Conservation (phyloP, 2,113 vertebrate species). For the Pampusana beccarii region DNA sequence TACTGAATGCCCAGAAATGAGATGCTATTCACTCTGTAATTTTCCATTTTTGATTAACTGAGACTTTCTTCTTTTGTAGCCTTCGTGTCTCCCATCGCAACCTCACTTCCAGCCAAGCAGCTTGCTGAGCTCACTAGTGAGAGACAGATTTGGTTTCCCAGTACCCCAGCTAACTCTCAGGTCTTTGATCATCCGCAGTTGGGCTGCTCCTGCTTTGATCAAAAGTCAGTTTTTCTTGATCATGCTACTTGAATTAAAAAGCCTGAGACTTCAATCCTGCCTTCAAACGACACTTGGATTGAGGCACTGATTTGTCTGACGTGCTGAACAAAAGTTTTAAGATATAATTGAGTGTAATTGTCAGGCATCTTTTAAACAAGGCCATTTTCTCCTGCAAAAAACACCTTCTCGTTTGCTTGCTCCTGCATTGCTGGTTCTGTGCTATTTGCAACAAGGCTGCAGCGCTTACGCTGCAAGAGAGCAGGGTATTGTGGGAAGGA, state of each 20-base stretch:
- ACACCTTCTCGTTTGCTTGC: fast-evolving
- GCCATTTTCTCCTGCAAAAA: neutral
- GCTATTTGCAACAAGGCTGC: neutral
- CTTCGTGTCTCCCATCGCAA: neutral
- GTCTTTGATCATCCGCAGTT: neutral
- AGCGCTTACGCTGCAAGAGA: neutral
- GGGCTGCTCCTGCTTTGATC: slow-evolving; percentile 14
- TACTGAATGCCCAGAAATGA: neutral
- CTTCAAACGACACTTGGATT: no score
- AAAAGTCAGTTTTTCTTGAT: slow-evolving; percentile 13
- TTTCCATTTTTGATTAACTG: neutral
- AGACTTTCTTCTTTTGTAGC: neutral
- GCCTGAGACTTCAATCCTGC: no score
- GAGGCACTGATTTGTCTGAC: no score
- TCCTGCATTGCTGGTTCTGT: neutral
- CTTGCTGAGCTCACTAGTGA: neutral
- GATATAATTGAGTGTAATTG: no score
- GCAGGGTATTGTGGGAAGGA: neutral
- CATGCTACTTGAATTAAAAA: no score
- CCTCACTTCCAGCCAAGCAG: neutral
- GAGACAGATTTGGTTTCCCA: neutral
- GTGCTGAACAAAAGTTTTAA: no score
- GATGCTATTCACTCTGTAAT: neutral
- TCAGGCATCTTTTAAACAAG: no score
- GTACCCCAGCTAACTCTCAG: neutral